Conservation (phyloP, 1,140 invertebrate species). For the Diuraphis noxia region DNA sequence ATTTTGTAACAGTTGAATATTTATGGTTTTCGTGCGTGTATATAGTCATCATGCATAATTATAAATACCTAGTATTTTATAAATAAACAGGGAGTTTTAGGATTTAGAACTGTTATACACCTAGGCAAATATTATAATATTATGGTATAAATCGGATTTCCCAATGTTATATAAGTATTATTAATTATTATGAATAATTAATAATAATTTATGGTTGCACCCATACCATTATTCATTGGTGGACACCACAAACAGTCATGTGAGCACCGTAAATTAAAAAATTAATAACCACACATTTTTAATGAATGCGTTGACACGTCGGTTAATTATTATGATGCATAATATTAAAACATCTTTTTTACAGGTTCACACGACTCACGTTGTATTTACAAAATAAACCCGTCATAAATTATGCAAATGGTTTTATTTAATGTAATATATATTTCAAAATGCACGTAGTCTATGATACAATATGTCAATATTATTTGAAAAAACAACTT, state of each 20-base stretch:
- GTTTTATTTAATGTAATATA: background rate
- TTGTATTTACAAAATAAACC: background rate
- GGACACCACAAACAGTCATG: background rate
- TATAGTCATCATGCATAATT: background rate
- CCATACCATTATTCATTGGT: background rate
- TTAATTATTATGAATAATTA: background rate
- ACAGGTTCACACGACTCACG: no score
- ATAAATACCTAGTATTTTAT: background rate
- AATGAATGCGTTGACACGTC: background rate
- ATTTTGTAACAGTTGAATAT: background rate
- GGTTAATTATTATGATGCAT: background rate
- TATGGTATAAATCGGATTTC: background rate
- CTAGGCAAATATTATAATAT: background rate
- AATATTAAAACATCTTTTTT: background rate
- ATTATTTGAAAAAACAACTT: background rate
- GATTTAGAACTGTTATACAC: background rate
- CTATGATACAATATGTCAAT: background rate
- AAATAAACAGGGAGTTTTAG: background rate
- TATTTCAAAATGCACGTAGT: background rate
- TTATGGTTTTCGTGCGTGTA: background rate
- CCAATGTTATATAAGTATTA: background rate
- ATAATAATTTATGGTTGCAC: background rate
- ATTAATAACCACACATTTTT: background rate
- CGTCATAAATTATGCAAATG: background rate
- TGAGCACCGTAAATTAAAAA: background rate